phyloP scores from a whole-genome alignment of 2,797 vertebrate species.

The Rhinichthys osculus region DNA sequence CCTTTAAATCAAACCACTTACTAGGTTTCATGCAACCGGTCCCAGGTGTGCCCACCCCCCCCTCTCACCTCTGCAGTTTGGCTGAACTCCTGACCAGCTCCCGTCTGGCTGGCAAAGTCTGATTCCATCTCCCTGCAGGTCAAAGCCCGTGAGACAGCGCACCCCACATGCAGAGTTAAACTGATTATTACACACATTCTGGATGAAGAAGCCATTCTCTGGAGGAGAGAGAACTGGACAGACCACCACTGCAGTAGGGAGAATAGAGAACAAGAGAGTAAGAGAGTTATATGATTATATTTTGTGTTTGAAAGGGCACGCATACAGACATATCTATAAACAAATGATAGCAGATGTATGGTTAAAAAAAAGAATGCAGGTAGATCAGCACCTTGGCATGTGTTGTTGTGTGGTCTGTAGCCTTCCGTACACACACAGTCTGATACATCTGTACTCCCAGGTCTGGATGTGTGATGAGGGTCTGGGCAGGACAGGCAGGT shows the following conservation, averaged over 20 bases:
- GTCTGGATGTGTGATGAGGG: constrained; percentile 87
- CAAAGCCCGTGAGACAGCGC: constrained; percentile 88
- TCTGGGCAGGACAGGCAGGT: constrained; percentile 88
- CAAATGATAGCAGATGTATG: constrained; percentile 24
- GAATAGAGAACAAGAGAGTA: background rate
- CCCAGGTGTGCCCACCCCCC: background rate
- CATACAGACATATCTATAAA: constrained; percentile 10
- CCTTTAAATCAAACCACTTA: background rate
- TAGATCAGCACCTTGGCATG: constrained; percentile 83
- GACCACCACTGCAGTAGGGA: constrained; percentile 80
- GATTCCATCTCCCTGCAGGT: constrained; percentile 90
- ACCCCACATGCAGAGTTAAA: constrained; percentile 94
- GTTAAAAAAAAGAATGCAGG: background rate
- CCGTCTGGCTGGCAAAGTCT: constrained; percentile 90
- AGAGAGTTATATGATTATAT: background rate
- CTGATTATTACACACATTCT: constrained; percentile 92
- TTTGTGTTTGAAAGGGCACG: background rate
- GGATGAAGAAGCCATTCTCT: constrained; percentile 92
- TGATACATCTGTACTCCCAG: constrained; percentile 86
- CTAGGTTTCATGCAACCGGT: background rate
- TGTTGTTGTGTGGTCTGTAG: constrained; percentile 80
- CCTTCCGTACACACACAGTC: constrained; percentile 90
- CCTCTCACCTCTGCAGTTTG: constrained; percentile 88
- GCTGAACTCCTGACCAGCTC: constrained; percentile 88
- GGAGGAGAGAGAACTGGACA: constrained; percentile 88